Evolutionary conservation across 2,113 vertebrate species (phyloP).

Genomic region (Petaurus breviceps): DNA sequence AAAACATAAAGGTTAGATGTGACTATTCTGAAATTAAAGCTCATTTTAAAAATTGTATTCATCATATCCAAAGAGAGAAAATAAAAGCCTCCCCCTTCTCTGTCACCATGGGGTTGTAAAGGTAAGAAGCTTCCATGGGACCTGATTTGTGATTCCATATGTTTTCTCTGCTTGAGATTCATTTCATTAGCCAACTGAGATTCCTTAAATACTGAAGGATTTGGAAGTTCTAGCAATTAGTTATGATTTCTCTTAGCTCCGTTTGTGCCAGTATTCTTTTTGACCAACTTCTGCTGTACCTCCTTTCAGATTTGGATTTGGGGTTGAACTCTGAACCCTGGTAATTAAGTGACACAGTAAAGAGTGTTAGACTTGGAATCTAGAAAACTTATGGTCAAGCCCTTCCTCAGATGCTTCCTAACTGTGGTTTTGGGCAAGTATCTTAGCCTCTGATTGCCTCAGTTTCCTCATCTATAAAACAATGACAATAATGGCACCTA

Average conservation of each 20-base stretch:
- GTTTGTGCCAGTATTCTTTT: not conserved
- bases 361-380: not conserved
- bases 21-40: not conserved
- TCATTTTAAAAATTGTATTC: not conserved
- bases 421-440: not conserved
- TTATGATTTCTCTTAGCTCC: not conserved
- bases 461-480: not conserved
- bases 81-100: not conserved
- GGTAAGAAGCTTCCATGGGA: not conserved
- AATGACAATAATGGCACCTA: not conserved
- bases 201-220: conserved; percentile 27
- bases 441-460: not conserved
- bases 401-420: not conserved
- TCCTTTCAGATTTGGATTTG: not conserved
- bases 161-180: not conserved
- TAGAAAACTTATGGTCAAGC: not conserved
- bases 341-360: not conserved
- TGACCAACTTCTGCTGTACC: not conserved
- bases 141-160: not conserved
- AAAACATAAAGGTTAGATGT: not conserved
- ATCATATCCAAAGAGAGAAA: not conserved
- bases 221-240: not conserved
- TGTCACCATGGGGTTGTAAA: not conserved
- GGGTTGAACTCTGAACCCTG: not conserved
- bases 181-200: not conserved